Evolutionary conservation across 2,888 invertebrate genomes (phyloP), one percentile per base, ranked within the genome.

Genomic region (Glomeris marginata): DNA sequence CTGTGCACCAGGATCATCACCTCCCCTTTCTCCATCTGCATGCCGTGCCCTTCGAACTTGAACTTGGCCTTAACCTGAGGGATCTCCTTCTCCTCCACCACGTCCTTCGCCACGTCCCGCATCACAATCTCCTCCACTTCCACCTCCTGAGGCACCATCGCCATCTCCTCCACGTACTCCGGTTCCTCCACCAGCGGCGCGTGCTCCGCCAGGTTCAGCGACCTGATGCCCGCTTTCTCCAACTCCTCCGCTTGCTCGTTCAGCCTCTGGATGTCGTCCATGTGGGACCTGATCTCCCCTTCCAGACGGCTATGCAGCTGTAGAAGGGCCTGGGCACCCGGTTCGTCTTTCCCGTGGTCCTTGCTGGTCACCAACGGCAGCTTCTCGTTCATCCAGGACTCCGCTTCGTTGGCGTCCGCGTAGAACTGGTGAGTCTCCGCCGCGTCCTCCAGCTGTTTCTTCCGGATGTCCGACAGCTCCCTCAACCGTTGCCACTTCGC

Each of bases 321-420:
- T 2, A 92, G 72, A 47, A 92, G 70, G 0, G 92, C 90, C 59
- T 83, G 84, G 0, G 90, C 91, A 50, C 84, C 82, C 0, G 88
- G 85, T 60, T 92, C 92, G 70, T 94, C 94, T 15, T 79, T 78
- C 1, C 97, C 97, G 62, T 83, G 84, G 71, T 98, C 97, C 46
- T 77, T 77, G 0, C 88, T 87, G 11, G 80, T 77, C 13, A 92
- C 86, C 37, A 98, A 74, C 0, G 92, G 84, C 69, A 88, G 82
- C 69, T 91, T 92, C 67, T 97, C 97, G 58, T 87, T 85, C 71
- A 95, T 78, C 92, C 94, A 97, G 0, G 92, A 92, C 61, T 97
- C 95, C 0, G 91, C 86, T 64, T 97, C 97, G 69, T 97, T 94
- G 0, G 94, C 92, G 68, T 97, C 97, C 1, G 91, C 85, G 66